Percentiles rank a stretch among this genome's conserved stretches.
Evolutionary conservation across 2,888 invertebrate species (phyloP).

Genomic region (Hyposoter dolosus): DNA sequence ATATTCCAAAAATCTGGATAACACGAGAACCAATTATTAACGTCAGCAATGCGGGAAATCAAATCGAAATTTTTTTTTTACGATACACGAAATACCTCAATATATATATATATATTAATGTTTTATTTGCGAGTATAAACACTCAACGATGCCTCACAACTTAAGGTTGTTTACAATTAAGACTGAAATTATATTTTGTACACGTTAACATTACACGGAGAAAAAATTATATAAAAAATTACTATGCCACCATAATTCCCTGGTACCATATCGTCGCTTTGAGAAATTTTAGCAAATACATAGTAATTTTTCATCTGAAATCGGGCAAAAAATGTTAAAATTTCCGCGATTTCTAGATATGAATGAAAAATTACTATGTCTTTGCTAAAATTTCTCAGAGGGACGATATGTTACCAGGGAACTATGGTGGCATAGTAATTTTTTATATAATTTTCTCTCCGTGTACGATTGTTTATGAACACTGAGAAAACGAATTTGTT

Average conservation of each 20-base stretch:
- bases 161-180: conserved; percentile 27
- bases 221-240: no score
- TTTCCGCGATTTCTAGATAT: no score
- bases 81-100: background rate
- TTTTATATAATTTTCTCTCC: no score
- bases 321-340: no score
- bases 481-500: background rate
- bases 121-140: conserved; percentile 4
- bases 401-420: no score
- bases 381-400: no score
- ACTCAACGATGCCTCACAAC: conserved; percentile 44
- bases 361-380: no score
- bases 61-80: background rate
- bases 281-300: no score
- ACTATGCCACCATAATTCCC: no score
- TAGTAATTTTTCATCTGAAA: no score
- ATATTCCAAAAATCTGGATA: conserved; percentile 26
- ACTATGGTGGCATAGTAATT: no score
- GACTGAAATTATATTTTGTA: conserved; percentile 38
- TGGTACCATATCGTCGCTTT: no score
- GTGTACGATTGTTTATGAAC: background rate
- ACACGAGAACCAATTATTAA: conserved; percentile 1
- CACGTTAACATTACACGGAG: background rate
- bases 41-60: background rate
- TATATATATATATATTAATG: conserved; percentile 5